These are phyloP conservation scores for Thysanoteuthis rhombus DNA, from an alignment of 2,888 invertebrate species.

Conservation along the genomic window DNA sequence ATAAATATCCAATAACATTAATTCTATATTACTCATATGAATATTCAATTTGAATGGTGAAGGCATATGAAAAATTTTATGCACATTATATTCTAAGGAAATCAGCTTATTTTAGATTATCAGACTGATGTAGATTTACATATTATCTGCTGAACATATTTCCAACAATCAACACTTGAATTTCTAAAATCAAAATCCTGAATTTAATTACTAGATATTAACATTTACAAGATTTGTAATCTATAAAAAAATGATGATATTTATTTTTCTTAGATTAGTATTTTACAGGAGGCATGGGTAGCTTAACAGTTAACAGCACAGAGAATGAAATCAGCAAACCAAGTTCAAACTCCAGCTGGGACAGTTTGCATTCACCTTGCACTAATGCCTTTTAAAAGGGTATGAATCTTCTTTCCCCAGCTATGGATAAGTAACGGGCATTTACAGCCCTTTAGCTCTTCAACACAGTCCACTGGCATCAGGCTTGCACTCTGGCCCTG, in stretches of 20 bases:
- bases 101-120: not conserved
- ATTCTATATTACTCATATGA: not conserved
- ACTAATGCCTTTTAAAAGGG: too few relatives aligned
- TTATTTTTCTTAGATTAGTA: not conserved
- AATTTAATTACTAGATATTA: not conserved
- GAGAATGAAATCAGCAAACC: too few relatives aligned
- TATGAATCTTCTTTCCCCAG: too few relatives aligned
- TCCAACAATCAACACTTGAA: not conserved
- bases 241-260: not conserved
- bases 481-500: too few relatives aligned
- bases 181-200: not conserved
- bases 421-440: too few relatives aligned
- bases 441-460: too few relatives aligned
- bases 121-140: not conserved
- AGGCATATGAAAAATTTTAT: not conserved
- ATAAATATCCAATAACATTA: conserved; percentile 12
- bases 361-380: too few relatives aligned
- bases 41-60: not conserved
- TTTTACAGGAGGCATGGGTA: too few relatives aligned
- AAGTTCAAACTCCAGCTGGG: too few relatives aligned
- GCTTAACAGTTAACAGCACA: too few relatives aligned
- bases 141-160: not conserved
- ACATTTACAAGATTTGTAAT: not conserved
- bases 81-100: not conserved
- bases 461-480: too few relatives aligned